A percentile compares a stretch with the other conserved stretches of the same genome.
Conservation (phyloP, 2,797 vertebrate genomes). For the Acestrorhynchus altus region DNA sequence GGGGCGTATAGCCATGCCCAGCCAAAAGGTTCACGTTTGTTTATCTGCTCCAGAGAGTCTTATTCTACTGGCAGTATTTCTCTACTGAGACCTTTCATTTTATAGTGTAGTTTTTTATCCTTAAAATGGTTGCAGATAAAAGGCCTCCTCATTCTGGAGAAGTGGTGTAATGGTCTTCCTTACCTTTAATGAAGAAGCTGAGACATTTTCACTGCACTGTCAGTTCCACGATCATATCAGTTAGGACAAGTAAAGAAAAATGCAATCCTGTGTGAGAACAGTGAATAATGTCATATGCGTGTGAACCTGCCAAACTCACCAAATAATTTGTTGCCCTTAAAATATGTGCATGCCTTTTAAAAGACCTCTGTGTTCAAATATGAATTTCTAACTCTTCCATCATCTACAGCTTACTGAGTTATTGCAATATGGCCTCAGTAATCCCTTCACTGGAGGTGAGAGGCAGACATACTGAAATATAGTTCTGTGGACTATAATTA, state of each 20-base stretch:
- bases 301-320: neutral
- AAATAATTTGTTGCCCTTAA: constrained; percentile 12
- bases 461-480: neutral
- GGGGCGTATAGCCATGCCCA: too few relatives aligned
- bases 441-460: constrained; percentile 2
- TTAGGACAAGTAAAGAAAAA: constrained; percentile 11
- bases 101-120: too few relatives aligned
- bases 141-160: neutral
- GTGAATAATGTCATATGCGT: constrained; percentile 9
- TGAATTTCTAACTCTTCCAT: neutral
- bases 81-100: too few relatives aligned
- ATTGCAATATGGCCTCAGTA: neutral
- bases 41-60: too few relatives aligned
- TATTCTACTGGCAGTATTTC: too few relatives aligned
- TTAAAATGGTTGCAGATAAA: neutral
- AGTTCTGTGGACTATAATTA: neutral
- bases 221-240: constrained; percentile 7
- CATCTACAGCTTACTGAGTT: constrained; percentile 63
- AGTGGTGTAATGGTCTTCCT: neutral
- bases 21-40: too few relatives aligned
- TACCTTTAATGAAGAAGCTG: neutral
- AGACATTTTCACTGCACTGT: neutral
- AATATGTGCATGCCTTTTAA: constrained; percentile 5
- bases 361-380: constrained; percentile 1
- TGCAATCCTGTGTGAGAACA: neutral